Evolutionary conservation across 64 coral and sea anemone species (phyloP), one percentile per base, ranked within the genome.

Genomic region (Dendronephthya gigantea): DNA sequence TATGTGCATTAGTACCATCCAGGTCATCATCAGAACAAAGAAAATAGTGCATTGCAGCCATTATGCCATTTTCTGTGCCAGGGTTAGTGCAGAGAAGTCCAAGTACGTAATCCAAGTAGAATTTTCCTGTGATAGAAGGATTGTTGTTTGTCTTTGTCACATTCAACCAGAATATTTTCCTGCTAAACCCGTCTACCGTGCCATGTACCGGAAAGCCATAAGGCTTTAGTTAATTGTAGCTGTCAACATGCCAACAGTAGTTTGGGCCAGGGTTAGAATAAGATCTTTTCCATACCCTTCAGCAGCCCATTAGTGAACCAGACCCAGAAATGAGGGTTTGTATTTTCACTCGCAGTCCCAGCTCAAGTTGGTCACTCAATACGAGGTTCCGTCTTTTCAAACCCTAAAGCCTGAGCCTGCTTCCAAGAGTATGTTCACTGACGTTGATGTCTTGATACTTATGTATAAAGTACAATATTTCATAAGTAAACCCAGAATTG

Each of bases 11-110:
- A 1, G 68, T 74, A 27, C 68, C 68, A 74, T 17, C 68, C 22
- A 74, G 2, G 33, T 74, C 33, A 74, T 74, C 68, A 74, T 74
- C 68, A 1, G 68, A 74, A 74, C 68, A 29, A 27, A 74, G 33
- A 74, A 30, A 74, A 35, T 29, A 74, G 19, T 74, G 68, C 68
- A 74, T 74, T 27, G 68, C 68, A 27, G 68, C 68, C 68, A 74
- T 74, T 30, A 74, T 35, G 68, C 68, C 68, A 74, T 74, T 74
- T 74, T 74, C 68, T 30, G 68, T 74, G 68, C 68, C 68, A 74
- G 68, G 68, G 1, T 74, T 29, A 74, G 68, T 74, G 68, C 68
- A 74, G 0, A 74, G n/a, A 74, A 74, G 68, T 25, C 19, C 31
- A 74, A 29, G 68, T 12, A 74, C 68, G 68, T 19, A 74, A 35